Percentiles rank a stretch among this genome's conserved stretches.
These are phyloP conservation scores for Podiceps cristatus DNA, from an alignment of 2,113 vertebrate genomes.

Conservation along the genomic window DNA sequence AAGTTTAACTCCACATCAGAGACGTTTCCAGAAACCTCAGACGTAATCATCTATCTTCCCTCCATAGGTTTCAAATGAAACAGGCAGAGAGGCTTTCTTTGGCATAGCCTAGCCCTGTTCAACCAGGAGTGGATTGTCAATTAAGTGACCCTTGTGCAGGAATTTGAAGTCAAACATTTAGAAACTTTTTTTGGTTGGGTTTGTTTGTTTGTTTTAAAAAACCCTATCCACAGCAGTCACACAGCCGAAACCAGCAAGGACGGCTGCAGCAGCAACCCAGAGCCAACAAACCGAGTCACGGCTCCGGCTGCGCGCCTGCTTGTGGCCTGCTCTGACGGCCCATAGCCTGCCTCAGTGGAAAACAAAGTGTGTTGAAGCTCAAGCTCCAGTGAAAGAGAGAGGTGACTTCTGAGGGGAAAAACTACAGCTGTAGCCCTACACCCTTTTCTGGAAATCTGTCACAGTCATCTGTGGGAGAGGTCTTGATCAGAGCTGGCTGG, in stretches of 20 bases:
- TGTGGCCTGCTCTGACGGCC: not conserved
- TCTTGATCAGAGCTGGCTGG: not conserved
- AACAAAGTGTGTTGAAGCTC: not conserved
- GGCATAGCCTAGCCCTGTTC: not conserved
- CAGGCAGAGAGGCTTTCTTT: not conserved
- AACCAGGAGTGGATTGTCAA: not conserved
- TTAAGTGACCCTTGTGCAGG: not conserved
- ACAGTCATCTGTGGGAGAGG: not conserved
- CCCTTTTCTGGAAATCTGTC: not conserved
- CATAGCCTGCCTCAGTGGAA: not conserved
- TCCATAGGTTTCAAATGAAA: constrained; percentile 6
- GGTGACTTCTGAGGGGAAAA: not conserved
- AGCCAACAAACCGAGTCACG: not conserved
- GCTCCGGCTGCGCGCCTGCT: accelerated
- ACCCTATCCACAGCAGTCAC: accelerated
- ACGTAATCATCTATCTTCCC: not conserved
- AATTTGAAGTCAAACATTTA: not conserved
- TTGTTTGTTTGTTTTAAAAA: not conserved
- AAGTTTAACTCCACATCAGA: constrained; percentile 14
- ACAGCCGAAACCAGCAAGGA: not conserved
- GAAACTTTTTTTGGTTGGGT: not conserved
- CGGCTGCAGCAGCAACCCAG: not conserved
- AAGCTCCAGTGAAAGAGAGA: not conserved
- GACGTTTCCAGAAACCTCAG: constrained; percentile 15
- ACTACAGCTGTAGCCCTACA: not conserved